Evolutionary conservation across 2,113 vertebrate species (phyloP).

Genomic region (Lagopus leucura): DNA sequence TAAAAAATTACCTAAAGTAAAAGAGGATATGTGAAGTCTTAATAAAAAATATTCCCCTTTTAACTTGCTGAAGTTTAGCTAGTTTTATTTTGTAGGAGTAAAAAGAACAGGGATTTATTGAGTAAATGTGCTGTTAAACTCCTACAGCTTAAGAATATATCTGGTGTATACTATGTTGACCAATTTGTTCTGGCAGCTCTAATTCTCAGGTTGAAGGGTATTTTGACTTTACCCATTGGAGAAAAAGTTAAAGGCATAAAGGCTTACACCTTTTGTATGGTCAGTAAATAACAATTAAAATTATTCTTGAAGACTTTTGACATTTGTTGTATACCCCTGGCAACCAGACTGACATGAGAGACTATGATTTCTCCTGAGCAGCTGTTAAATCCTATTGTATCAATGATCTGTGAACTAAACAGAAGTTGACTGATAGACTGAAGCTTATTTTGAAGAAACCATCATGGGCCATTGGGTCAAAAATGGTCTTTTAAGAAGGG

Average conservation of each 20-base stretch:
- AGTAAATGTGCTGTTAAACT: slow-evolving; percentile 35
- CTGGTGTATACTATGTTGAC: slow-evolving; percentile 49
- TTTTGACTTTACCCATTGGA: slow-evolving; percentile 24
- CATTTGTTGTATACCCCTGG: slow-evolving; percentile 35
- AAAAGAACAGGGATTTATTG: slow-evolving; percentile 27
- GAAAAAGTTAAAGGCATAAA: background rate
- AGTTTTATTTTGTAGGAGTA: background rate
- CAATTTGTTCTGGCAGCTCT: slow-evolving; percentile 30
- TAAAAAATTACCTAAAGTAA: background rate
- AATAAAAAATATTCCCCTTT: background rate
- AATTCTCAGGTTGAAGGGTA: background rate
- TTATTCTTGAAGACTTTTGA: slow-evolving; percentile 26
- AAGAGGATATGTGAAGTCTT: background rate
- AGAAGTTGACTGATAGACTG: slow-evolving; percentile 42
- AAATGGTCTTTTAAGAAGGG: slow-evolving; percentile 39
- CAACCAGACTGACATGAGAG: slow-evolving; percentile 30
- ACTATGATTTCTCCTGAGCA: slow-evolving; percentile 52
- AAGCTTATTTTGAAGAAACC: slow-evolving; percentile 36
- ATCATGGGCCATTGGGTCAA: slow-evolving; percentile 54
- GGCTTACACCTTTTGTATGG: background rate
- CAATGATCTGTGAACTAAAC: slow-evolving; percentile 65
- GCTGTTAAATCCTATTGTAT: slow-evolving; percentile 57
- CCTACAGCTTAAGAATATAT: slow-evolving; percentile 14
- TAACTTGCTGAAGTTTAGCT: background rate
- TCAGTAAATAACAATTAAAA: slow-evolving; percentile 61